Evolutionary conservation across 2,113 vertebrate genomes (phyloP), one percentile per base, ranked within the genome.

Genomic region (Coptodon rendalli): DNA sequence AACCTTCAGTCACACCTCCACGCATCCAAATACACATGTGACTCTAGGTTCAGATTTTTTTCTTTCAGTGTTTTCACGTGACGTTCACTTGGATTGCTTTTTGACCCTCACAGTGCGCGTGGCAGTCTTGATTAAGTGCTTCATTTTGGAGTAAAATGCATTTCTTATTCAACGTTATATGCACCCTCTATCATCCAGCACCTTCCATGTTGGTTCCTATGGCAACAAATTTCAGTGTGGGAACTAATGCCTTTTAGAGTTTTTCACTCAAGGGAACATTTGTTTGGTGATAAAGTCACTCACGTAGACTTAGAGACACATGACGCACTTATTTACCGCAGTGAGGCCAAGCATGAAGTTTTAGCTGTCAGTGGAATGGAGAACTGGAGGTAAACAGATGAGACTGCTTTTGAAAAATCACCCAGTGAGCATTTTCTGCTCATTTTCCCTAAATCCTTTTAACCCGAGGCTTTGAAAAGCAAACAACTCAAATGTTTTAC

Each of bases 401-500:
- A 83, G 27, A 43, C 80, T 81, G 57, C 84, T 83, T 89, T 71
- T 57, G 13, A 29, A 80, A 88, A 88, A 88, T 45, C 76, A 81
- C 87, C 19, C 83, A 84, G 71, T 83, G 59, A 84, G 63, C 68
- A 80, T 59, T 87, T 91, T 19, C 71, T 61, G 54, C 84, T 86
- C 86, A 66, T 89, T 91, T 88, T 80, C 54, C 84, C 56, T 68
- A 56, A 79, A 93, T 91, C 73, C 53, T 81, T 91, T 95, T 89
- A 91, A 91, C 88, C 81, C 7, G 5, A 56, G 54, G 61, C 82
- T 84, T 57, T 84, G 79, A 4, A 80, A 81, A 40, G 85, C 68
- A 89, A 88, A 89, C 84, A 89, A 85, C 81, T 82, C 85, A 87
- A 91, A 92, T 86, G 54, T 87, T 92, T 93, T 80, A 91, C 48